These are phyloP conservation scores for Pachyseris speciosa DNA, from an alignment of 64 coral and sea anemone species.

Conservation along the genomic window DNA sequence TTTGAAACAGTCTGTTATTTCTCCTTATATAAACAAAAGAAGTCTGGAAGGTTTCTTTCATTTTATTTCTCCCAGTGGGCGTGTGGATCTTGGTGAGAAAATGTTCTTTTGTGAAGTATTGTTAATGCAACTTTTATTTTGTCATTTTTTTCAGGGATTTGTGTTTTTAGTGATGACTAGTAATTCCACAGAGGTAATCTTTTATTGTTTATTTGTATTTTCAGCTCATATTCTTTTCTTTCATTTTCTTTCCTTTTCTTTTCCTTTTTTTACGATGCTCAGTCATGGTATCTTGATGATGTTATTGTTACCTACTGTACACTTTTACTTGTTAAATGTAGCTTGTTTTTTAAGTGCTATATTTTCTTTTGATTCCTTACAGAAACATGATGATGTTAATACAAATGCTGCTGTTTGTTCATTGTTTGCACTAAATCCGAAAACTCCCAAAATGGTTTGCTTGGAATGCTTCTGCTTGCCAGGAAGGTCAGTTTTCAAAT, in stretches of 20 bases:
- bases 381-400: neutral
- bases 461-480: neutral
- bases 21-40: too few relatives aligned
- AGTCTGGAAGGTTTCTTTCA: too few relatives aligned
- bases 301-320: too few relatives aligned
- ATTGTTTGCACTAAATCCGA: neutral
- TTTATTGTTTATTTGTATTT: too few relatives aligned
- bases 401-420: neutral
- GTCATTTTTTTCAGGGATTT: neutral
- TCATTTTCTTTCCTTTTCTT: neutral
- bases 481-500: neutral
- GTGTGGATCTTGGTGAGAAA: too few relatives aligned
- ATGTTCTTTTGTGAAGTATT: too few relatives aligned
- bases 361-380: neutral
- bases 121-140: neutral
- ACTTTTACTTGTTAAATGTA: neutral
- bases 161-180: slow-evolving; percentile 19
- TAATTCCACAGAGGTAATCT: neutral
- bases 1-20: too few relatives aligned
- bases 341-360: neutral
- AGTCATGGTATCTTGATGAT: too few relatives aligned
- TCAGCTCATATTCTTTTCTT: too few relatives aligned
- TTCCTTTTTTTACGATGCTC: neutral
- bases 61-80: too few relatives aligned
- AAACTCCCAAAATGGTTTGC: neutral